Conservation (phyloP, 1,140 invertebrate species). For the Ladona fulva region DNA sequence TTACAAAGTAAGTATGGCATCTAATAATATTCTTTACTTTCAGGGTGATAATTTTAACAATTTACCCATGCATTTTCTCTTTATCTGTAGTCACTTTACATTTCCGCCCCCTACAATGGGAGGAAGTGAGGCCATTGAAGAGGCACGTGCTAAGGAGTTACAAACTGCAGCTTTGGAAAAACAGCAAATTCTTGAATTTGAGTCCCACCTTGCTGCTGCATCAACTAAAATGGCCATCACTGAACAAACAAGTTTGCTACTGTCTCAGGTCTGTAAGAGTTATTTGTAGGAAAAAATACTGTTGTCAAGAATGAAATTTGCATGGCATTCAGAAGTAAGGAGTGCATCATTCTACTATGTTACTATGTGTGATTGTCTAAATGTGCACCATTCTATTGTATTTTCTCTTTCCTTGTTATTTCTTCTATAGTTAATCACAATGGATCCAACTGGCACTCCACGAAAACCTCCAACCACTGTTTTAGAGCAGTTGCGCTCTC, state of each 20-base stretch:
- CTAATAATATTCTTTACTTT: constrained; percentile 18
- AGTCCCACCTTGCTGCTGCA: constrained; percentile 81
- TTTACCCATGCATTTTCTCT: constrained; percentile 18
- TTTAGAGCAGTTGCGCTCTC: constrained; percentile 67
- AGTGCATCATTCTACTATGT: too few relatives aligned
- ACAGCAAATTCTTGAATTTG: constrained; percentile 82
- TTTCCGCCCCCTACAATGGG: constrained; percentile 68
- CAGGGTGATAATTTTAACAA: not conserved
- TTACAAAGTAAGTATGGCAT: constrained; percentile 65
- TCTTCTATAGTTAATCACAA: constrained; percentile 50
- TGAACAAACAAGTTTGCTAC: constrained; percentile 76
- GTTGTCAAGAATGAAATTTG: too few relatives aligned
- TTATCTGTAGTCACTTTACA: constrained; percentile 48
- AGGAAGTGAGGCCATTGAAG: constrained; percentile 48
- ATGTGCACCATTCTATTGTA: not conserved
- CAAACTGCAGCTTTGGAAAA: constrained; percentile 65
- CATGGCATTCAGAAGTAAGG: too few relatives aligned
- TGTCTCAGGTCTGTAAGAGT: constrained; percentile 52
- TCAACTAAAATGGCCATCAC: constrained; percentile 80
- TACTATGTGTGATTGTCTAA: too few relatives aligned
- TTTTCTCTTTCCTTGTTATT: not conserved
- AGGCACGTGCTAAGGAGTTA: constrained; percentile 51
- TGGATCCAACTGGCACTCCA: constrained; percentile 75
- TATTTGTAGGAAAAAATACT: too few relatives aligned
- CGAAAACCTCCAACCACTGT: constrained; percentile 66